Percentiles rank a stretch among this genome's conserved stretches.
Conservation (phyloP, 2,113 vertebrate species). For the Corapipo altera region DNA sequence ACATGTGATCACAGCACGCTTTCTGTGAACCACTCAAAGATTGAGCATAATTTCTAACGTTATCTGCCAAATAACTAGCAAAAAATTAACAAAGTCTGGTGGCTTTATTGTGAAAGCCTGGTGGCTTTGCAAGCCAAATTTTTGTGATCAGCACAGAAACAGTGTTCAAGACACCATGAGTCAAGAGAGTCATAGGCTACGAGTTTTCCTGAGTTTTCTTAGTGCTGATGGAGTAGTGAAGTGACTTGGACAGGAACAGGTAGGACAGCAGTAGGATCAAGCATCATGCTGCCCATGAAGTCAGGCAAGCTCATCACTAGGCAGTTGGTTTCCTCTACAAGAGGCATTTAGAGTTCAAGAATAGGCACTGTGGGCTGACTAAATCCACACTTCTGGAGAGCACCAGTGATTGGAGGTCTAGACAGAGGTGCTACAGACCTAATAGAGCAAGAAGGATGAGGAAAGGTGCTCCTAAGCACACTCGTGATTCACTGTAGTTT, state of each 20-base stretch:
- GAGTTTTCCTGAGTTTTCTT: neutral
- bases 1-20: neutral
- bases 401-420: neutral
- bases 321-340: neutral
- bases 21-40: neutral
- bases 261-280: neutral
- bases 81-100: neutral
- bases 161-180: neutral
- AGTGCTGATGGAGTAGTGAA: neutral
- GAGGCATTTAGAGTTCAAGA: neutral
- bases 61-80: neutral
- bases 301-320: neutral
- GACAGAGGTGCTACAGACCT: neutral
- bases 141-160: neutral
- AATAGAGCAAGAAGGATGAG: neutral
- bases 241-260: neutral
- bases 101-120: neutral
- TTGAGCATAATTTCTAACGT: neutral
- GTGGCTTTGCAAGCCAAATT: neutral
- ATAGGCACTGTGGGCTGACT: neutral
- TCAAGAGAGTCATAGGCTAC: neutral
- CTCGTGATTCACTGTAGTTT: neutral
- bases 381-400: neutral
- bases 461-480: neutral
- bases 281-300: neutral